Evolutionary conservation across 2,888 invertebrate genomes (phyloP).

Genomic region (Aphidius colemani): DNA sequence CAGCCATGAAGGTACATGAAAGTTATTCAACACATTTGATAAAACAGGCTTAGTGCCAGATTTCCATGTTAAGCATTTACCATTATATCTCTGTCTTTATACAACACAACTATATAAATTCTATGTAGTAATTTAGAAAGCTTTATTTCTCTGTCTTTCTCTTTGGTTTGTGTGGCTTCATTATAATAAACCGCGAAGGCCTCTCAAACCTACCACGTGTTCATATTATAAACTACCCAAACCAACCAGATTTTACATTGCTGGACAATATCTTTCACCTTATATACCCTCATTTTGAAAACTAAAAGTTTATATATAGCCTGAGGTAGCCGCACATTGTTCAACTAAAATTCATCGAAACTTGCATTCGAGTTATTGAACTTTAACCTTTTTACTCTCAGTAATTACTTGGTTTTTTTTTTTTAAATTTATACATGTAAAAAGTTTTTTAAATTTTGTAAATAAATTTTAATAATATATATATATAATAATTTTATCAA

Average conservation of each 20-base stretch:
- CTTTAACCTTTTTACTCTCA: not conserved
- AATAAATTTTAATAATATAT: too few relatives aligned
- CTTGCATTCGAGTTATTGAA: not conserved
- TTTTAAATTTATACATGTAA: not conserved
- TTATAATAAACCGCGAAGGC: constrained; percentile 45
- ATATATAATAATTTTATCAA: too few relatives aligned
- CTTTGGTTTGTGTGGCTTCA: constrained; percentile 31
- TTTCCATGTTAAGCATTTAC: constrained; percentile 42
- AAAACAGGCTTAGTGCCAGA: constrained; percentile 38
- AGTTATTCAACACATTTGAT: too few relatives aligned
- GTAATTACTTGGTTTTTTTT: not conserved
- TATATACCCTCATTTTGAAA: not conserved
- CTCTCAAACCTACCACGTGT: constrained; percentile 5
- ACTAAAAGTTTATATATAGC: not conserved
- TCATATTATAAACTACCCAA: constrained; percentile 27
- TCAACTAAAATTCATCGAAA: not conserved
- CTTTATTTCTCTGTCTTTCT: constrained; percentile 24
- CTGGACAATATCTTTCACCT: constrained; percentile 13
- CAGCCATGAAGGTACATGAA: constrained; percentile 6
- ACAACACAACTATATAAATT: too few relatives aligned
- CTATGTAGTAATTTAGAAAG: too few relatives aligned
- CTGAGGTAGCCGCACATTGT: constrained; percentile 12
- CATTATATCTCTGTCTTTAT: too few relatives aligned
- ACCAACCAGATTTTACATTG: not conserved
- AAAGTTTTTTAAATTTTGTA: too few relatives aligned